Percentiles rank a stretch among this genome's conserved stretches.
Conservation (phyloP, 2,888 invertebrate species). For the Coleophora deauratella region DNA sequence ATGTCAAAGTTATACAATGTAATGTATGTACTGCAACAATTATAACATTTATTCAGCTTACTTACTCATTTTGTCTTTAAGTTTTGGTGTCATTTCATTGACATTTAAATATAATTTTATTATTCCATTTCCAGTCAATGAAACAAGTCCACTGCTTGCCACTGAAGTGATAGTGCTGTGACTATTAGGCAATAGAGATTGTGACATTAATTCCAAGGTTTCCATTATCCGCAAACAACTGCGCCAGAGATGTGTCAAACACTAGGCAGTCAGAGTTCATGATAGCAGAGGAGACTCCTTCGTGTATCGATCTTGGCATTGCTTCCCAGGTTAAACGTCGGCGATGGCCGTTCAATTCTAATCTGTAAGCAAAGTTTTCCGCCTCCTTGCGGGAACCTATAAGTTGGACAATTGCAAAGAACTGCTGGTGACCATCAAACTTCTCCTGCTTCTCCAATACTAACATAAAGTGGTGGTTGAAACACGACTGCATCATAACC, state of each 20-base stretch:
- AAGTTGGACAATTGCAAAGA: constrained; percentile 98
- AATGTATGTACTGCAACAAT: constrained; percentile 4
- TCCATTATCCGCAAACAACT: constrained; percentile 98
- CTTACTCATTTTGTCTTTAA: background rate
- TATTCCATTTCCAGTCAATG: constrained; percentile 30
- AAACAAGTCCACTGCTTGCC: constrained; percentile 18
- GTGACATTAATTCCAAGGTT: constrained; percentile 99
- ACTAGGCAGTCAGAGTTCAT: constrained; percentile 98
- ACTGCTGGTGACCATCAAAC: constrained; percentile 96
- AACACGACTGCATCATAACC: constrained; percentile 99
- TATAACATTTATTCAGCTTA: background rate
- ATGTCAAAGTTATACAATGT: constrained; percentile 14
- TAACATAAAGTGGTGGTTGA: constrained; percentile 99
- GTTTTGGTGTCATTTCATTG: constrained; percentile 24
- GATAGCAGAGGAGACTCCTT: constrained; percentile 98
- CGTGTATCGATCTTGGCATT: constrained; percentile 98
- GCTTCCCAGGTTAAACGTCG: constrained; percentile 99
- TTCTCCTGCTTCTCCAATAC: constrained; percentile 99
- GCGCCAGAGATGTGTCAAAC: constrained; percentile 98
- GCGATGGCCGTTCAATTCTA: constrained; percentile 96
- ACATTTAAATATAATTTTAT: constrained; percentile 33
- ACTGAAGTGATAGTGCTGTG: constrained; percentile 24
- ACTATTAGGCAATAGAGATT: constrained; percentile 88
- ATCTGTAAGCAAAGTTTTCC: constrained; percentile 98
- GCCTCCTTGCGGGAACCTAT: constrained; percentile 99